These are phyloP conservation scores for Tromatobia lineatoria DNA, from an alignment of 2,888 invertebrate genomes.

Conservation along the genomic window DNA sequence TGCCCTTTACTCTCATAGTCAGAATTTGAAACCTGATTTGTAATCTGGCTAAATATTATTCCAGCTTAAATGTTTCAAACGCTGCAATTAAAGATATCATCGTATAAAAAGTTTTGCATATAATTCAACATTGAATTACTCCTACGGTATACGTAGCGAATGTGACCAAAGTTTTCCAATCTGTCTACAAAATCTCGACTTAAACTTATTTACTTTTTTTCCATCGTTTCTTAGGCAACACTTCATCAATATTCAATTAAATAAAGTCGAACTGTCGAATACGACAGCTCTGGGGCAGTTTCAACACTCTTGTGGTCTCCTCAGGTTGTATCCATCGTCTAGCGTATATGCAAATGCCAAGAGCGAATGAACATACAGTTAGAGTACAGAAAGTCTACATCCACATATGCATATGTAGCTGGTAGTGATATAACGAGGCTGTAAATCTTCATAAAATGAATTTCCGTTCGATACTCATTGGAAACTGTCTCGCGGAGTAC, in stretches of 20 bases:
- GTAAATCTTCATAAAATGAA: constrained; percentile 69
- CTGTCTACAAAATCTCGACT: not conserved
- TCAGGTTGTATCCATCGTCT: constrained; percentile 53
- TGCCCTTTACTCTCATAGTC: too few relatives aligned
- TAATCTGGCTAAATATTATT: too few relatives aligned
- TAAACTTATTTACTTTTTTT: not conserved
- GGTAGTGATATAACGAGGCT: constrained; percentile 56
- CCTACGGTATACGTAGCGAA: not conserved
- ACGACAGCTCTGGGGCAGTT: constrained; percentile 32
- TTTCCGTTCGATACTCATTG: constrained; percentile 69
- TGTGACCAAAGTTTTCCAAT: not conserved
- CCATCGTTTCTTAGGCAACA: not conserved
- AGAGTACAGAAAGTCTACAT: not conserved
- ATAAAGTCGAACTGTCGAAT: constrained; percentile 18
- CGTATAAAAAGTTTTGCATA: not conserved
- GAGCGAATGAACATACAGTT: constrained; percentile 40
- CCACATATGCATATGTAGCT: not conserved
- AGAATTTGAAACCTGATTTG: too few relatives aligned
- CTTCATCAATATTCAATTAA: not conserved
- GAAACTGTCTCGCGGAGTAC: constrained; percentile 53
- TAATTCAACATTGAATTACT: not conserved
- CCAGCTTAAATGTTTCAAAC: too few relatives aligned
- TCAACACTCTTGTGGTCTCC: constrained; percentile 29
- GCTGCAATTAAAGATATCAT: not conserved
- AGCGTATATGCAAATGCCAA: constrained; percentile 64